phyloP scores from a whole-genome alignment of 1,140 invertebrate genomes.

The Drosophila auraria region DNA sequence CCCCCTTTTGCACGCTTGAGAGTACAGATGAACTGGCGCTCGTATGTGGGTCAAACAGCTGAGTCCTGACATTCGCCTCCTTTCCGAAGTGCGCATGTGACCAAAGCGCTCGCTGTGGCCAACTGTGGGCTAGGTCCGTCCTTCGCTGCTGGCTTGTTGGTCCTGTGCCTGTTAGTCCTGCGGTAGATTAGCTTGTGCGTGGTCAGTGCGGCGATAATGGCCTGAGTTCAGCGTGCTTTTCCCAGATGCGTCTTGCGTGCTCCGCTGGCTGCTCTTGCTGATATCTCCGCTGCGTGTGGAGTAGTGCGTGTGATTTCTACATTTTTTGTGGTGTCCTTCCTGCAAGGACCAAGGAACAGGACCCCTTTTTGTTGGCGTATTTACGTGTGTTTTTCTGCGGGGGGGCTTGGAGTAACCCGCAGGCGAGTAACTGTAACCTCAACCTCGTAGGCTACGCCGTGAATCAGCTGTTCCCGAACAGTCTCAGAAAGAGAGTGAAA shows the following conservation, averaged over 20 bases:
- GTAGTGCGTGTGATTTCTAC: background rate
- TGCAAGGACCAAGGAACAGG: background rate
- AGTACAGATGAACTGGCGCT: constrained; percentile 66
- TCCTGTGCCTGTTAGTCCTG: constrained; percentile 59
- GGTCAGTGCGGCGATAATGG: constrained; percentile 63
- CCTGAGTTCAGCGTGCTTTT: constrained; percentile 16
- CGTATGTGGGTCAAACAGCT: constrained; percentile 78
- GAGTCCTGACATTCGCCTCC: constrained; percentile 26
- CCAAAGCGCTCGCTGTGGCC: constrained; percentile 44
- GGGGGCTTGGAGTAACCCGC: background rate
- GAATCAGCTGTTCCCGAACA: constrained; percentile 64
- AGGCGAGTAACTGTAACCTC: constrained; percentile 27
- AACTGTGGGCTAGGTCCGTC: constrained; percentile 46
- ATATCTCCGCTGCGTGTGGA: background rate
- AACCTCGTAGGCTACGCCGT: constrained; percentile 23
- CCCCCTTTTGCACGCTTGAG: constrained; percentile 42
- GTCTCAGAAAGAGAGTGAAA: constrained; percentile 6
- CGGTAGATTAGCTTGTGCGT: constrained; percentile 72
- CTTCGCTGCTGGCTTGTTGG: constrained; percentile 45
- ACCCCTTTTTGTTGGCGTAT: constrained; percentile 1
- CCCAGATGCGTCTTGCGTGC: constrained; percentile 18
- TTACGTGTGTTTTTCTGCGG: background rate
- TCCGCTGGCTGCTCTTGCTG: background rate
- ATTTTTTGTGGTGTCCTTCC: background rate
- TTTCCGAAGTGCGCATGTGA: constrained; percentile 71